A percentile compares a stretch with the other conserved stretches of the same genome.
These are phyloP conservation scores for Garra rufa DNA, from an alignment of 2,113 vertebrate species.

Conservation along the genomic window DNA sequence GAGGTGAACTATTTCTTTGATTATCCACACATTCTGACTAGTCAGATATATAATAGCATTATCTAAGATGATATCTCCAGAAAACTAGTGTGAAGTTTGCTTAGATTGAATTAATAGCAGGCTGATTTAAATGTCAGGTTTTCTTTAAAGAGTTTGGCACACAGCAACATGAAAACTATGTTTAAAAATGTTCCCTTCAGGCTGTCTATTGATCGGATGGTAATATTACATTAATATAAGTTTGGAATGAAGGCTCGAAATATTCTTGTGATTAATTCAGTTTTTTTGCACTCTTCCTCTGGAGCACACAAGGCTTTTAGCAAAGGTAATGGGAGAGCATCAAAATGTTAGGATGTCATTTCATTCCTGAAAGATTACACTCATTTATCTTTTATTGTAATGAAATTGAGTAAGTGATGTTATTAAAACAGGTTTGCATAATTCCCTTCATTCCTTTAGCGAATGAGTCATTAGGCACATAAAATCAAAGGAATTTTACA, in stretches of 20 bases:
- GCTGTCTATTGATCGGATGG: neutral
- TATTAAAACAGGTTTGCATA: neutral
- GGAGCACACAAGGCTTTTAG: neutral
- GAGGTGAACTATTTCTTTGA: neutral
- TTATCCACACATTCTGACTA: neutral
- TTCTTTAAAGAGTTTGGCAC: neutral
- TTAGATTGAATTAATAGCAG: neutral
- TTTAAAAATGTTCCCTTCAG: neutral
- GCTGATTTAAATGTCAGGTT: conserved; percentile 2
- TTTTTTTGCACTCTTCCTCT: neutral
- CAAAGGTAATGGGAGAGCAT: neutral
- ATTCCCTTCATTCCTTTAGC: neutral
- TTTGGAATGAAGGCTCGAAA: neutral
- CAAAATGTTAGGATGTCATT: neutral
- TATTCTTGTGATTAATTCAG: neutral
- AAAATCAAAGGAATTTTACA: neutral
- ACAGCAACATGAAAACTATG: neutral
- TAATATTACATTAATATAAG: neutral
- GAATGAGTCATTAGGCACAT: neutral
- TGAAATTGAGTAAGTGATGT: neutral
- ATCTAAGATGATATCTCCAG: neutral
- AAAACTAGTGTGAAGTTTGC: neutral
- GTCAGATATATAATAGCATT: neutral
- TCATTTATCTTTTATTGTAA: neutral
- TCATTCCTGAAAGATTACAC: neutral